Evolutionary conservation across 1,140 invertebrate genomes (phyloP).

Genomic region (Meteorus sp.): DNA sequence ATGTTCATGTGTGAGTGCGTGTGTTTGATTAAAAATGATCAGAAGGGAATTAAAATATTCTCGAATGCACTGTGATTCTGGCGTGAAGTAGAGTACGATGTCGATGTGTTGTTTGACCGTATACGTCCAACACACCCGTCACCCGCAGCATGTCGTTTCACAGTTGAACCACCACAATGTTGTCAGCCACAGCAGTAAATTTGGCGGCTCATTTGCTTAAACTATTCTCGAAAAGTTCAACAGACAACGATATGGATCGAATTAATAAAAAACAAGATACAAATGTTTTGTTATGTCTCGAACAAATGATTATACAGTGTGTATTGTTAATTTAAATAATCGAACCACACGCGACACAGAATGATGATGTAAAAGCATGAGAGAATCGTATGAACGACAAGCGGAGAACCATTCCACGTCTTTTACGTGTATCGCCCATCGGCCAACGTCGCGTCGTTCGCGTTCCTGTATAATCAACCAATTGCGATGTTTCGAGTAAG

Average conservation of each 20-base stretch:
- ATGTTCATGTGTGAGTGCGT: too few relatives aligned
- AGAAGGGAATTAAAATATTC: conserved; percentile 40
- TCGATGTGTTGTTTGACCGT: conserved; percentile 27
- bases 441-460: conserved; percentile 31
- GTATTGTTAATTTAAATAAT: background rate
- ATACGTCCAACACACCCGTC: conserved; percentile 31
- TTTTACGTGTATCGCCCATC: conserved; percentile 15
- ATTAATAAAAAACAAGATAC: too few relatives aligned
- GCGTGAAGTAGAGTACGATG: conserved; percentile 21
- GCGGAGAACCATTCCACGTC: conserved; percentile 14
- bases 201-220: background rate
- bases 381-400: too few relatives aligned
- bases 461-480: background rate
- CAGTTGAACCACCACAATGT: background rate
- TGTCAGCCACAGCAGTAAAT: conserved; percentile 12
- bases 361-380: background rate
- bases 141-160: conserved; percentile 17
- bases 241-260: too few relatives aligned
- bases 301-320: too few relatives aligned
- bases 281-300: too few relatives aligned
- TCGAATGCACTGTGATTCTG: conserved; percentile 34
- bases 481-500: background rate
- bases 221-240: too few relatives aligned
- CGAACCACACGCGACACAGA: background rate
- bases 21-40: background rate